Conservation (phyloP, 2,113 vertebrate species). For the Xerus inauris region DNA sequence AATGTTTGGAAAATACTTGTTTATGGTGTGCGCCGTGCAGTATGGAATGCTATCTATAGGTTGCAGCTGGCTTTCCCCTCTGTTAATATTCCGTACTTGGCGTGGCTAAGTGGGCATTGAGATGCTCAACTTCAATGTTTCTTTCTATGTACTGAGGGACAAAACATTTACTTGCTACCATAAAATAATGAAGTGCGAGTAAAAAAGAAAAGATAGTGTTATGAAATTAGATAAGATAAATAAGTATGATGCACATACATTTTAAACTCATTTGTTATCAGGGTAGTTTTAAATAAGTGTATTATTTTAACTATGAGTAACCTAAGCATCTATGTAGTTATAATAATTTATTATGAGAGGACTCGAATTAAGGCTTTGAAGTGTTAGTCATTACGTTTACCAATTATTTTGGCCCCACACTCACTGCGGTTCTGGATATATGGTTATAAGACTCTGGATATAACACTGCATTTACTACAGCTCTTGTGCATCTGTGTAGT, state of each 20-base stretch:
- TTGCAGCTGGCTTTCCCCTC: conserved; percentile 50
- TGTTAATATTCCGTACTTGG: conserved; percentile 45
- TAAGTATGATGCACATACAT: background rate
- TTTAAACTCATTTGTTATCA: conserved; percentile 22
- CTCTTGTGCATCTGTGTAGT: background rate
- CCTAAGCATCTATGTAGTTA: background rate
- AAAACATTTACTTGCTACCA: background rate
- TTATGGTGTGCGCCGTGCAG: background rate
- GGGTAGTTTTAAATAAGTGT: conserved; percentile 5
- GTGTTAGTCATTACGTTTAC: background rate
- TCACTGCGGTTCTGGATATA: accelerated
- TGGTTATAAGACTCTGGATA: background rate
- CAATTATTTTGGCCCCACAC: background rate
- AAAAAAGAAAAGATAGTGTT: background rate
- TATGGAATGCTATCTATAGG: background rate
- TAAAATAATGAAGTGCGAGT: background rate
- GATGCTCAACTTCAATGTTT: conserved; percentile 16
- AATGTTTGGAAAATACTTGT: conserved; percentile 57
- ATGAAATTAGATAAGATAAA: background rate
- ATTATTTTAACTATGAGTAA: background rate
- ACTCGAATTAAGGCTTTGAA: background rate
- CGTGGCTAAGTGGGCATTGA: background rate
- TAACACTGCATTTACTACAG: background rate
- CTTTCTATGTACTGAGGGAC: background rate
- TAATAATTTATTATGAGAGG: background rate